Evolutionary conservation across 2,888 invertebrate genomes (phyloP).

Genomic region (Odontothrips loti): DNA sequence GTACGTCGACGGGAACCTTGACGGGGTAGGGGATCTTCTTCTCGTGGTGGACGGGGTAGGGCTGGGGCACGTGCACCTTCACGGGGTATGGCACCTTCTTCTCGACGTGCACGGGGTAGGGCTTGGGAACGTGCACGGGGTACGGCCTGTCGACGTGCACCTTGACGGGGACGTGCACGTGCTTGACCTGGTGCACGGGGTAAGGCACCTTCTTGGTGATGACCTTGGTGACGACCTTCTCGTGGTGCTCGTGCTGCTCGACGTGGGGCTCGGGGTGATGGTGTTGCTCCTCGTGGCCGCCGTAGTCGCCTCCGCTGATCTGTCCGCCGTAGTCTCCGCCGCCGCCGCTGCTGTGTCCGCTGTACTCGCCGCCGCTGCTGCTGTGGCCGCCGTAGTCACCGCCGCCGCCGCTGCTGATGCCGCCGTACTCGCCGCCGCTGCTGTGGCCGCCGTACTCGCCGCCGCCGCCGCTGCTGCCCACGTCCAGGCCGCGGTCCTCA

Average conservation of each 20-base stretch:
- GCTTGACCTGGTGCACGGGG: conserved; percentile 46
- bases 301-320: conserved; percentile 41
- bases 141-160: conserved; percentile 31
- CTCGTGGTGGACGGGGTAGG: conserved; percentile 33
- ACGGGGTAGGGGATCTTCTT: conserved; percentile 58
- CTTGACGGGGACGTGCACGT: conserved; percentile 46
- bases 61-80: conserved; percentile 31
- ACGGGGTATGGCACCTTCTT: conserved; percentile 57
- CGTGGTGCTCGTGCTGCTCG: conserved; percentile 55
- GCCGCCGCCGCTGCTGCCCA: conserved; percentile 31
- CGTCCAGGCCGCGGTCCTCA: conserved; percentile 31
- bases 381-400: conserved; percentile 23
- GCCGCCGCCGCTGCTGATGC: conserved; percentile 26
- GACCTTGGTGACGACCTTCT: conserved; percentile 65
- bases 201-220: conserved; percentile 46
- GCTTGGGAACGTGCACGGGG: conserved; percentile 48
- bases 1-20: conserved; percentile 73
- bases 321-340: conserved; percentile 48
- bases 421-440: conserved; percentile 36
- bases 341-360: conserved; percentile 11
- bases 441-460: neutral
- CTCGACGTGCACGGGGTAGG: conserved; percentile 61
- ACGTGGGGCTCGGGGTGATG: conserved; percentile 68
- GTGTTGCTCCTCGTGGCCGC: conserved; percentile 48
- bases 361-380: neutral